A percentile compares a stretch with the other conserved stretches of the same genome.
phyloP scores from a whole-genome alignment of 2,797 vertebrate species.

The Okamejei kenojei region DNA sequence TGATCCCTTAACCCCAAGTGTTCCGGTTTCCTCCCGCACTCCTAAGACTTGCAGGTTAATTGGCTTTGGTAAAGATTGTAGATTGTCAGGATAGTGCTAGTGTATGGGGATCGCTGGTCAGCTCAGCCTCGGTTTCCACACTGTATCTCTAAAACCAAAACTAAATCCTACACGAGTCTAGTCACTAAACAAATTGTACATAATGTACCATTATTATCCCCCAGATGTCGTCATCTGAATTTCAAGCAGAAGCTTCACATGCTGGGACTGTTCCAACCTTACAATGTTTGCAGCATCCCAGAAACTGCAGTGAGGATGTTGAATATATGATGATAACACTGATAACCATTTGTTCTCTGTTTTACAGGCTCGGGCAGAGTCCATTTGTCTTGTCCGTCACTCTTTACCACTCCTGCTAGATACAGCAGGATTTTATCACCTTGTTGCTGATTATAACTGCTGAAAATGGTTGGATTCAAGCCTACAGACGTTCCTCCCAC shows the following conservation, averaged over 20 bases:
- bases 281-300: neutral
- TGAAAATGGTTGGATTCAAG: conserved; percentile 74
- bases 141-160: too few relatives aligned
- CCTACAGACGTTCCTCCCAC: conserved; percentile 71
- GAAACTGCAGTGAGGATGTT: neutral
- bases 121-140: too few relatives aligned
- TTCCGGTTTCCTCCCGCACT: too few relatives aligned
- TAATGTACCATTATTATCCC: neutral
- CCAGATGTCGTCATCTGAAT: neutral
- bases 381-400: conserved; percentile 54
- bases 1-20: too few relatives aligned
- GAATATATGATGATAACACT: too few relatives aligned
- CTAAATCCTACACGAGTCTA: neutral
- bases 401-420: conserved; percentile 40
- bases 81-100: too few relatives aligned
- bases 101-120: too few relatives aligned
- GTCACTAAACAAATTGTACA: neutral
- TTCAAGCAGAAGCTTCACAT: neutral
- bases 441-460: conserved; percentile 39
- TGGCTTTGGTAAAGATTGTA: too few relatives aligned
- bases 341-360: conserved; percentile 15
- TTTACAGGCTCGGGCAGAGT: conserved; percentile 56
- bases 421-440: neutral
- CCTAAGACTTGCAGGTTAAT: too few relatives aligned
- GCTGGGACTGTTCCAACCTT: neutral